Evolutionary conservation across 2,113 vertebrate species (phyloP).

Genomic region (Nycticorax nycticorax): DNA sequence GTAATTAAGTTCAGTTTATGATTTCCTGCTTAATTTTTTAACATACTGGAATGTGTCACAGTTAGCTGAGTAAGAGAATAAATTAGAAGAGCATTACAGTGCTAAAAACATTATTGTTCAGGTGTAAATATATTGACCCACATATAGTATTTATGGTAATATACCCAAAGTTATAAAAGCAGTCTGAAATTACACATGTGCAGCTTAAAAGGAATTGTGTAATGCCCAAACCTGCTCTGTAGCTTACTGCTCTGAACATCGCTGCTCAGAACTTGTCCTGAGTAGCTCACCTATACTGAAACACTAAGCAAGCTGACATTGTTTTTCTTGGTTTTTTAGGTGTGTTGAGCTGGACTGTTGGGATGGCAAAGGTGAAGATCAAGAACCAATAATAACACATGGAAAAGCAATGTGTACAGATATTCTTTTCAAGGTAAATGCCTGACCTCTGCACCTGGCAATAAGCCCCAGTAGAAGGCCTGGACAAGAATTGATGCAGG

Average conservation of each 20-base stretch:
- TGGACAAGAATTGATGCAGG: background rate
- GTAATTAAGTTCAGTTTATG: background rate
- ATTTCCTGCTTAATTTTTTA: background rate
- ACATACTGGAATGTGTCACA: background rate
- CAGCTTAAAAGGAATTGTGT: background rate
- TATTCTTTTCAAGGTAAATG: conserved; percentile 94
- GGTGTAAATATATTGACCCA: background rate
- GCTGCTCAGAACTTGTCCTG: background rate
- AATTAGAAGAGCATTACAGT: background rate
- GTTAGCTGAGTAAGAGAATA: background rate
- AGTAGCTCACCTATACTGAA: background rate
- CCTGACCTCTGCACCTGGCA: background rate
- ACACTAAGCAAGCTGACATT: background rate
- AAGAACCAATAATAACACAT: conserved; percentile 98
- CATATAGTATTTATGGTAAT: background rate
- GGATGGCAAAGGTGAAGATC: conserved; percentile 99
- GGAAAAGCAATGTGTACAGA: conserved; percentile 99
- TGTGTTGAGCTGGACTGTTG: conserved; percentile 98
- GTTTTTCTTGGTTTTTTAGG: conserved; percentile 67
- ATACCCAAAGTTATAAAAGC: background rate
- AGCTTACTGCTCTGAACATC: background rate
- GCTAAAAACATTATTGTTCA: background rate
- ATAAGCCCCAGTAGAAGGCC: background rate
- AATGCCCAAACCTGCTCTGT: background rate
- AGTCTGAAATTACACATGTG: background rate